Evolutionary conservation across 2,113 vertebrate species (phyloP), one percentile per base, ranked within the genome.

Genomic region (Prolemur simus): DNA sequence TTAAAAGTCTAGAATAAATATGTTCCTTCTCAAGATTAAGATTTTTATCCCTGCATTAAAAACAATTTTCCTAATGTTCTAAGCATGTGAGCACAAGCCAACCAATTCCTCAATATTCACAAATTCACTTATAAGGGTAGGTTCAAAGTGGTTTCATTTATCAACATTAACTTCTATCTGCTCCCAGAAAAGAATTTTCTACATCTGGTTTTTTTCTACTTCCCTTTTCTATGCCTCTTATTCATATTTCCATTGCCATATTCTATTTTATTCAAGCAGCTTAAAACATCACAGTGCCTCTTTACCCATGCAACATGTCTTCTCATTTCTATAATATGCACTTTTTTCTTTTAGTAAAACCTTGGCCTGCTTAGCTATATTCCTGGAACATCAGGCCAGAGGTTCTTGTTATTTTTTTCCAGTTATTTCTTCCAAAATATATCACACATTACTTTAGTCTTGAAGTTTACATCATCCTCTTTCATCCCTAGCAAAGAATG

Each of bases 341-440:
- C 5, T 87, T 91, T 93, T 96, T 93, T 66, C 60, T 91, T 94
- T 95, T 87, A 97, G 96, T 97, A 97, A 96, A 97, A 95, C 93
- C 71, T 97, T 97, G 97, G 98, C 93, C 69, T 87, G 66, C 45
- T 81, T 76, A 73, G 25, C 58, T 85, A 11, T 96, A 96, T 94
- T 96, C 60, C 95, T 96, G 85, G 39, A 96, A 93, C 84, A 91
- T 91, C 37, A 66, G 95, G 93, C 87, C 96, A 96, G 87, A 96
- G 82, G 81, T 92, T 92, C 93, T 94, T 95, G 42, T 92, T 97
- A 91, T 96, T 97, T 98, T 92, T 97, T 98, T 96, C 97, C 97
- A 97, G 82, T 91, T 94, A 90, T 97, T 98, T 97, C 87, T 96
- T 97, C 97, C 97, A 96, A 96, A 97, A 90, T 89, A 81, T 66